These are phyloP conservation scores for Ommatoiulus sabulosus DNA, from an alignment of 2,888 invertebrate genomes.

Conservation along the genomic window DNA sequence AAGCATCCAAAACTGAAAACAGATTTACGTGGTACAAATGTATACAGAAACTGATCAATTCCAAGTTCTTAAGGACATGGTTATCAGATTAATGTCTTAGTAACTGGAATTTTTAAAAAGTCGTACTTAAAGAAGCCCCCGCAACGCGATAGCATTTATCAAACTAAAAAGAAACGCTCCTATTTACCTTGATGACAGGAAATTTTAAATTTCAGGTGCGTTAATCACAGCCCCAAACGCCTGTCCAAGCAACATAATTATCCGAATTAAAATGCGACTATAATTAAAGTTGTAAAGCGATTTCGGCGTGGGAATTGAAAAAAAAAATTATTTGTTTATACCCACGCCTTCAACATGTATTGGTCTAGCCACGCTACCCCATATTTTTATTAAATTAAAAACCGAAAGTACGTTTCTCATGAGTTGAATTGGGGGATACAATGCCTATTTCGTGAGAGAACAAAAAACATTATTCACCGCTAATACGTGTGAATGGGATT, in stretches of 20 bases:
- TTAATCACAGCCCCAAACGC: not conserved
- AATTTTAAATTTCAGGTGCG: not conserved
- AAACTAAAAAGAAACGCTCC: not conserved
- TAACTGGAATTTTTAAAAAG: not conserved
- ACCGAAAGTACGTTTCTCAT: conserved; percentile 2
- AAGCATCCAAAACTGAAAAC: no score
- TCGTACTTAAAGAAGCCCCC: not conserved
- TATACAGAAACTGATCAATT: no score
- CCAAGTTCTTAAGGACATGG: no score
- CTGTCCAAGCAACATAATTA: not conserved
- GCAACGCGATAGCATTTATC: not conserved
- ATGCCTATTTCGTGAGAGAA: conserved; percentile 12
- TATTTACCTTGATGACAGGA: not conserved
- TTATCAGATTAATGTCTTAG: no score
- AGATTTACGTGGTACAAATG: no score
- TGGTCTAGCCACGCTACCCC: not conserved
- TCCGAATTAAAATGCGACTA: not conserved
- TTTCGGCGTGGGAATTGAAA: not conserved
- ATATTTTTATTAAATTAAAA: conserved; percentile 12
- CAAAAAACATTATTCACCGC: not conserved
- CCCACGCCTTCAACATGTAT: not conserved
- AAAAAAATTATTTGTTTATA: not conserved
- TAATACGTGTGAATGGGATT: not conserved
- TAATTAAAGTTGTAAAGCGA: conserved; percentile 10
- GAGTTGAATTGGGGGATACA: not conserved